A percentile compares a stretch with the other conserved stretches of the same genome.
Evolutionary conservation across 2,113 vertebrate species (phyloP).

Genomic region (Urocitellus parryii): DNA sequence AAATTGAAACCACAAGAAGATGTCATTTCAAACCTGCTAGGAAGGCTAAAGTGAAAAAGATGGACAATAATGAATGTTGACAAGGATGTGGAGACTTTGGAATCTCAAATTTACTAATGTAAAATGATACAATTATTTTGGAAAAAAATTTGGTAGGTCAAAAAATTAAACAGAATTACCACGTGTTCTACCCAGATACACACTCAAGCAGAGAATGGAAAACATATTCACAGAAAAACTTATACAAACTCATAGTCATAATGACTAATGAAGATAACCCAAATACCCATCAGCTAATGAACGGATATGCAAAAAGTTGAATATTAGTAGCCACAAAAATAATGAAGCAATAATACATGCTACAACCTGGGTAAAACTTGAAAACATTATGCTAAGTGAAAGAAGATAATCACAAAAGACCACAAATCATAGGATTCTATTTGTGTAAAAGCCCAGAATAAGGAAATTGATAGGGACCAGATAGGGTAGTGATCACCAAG

Average conservation of each 20-base stretch:
- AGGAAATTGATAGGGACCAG: background rate
- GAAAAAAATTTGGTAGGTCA: background rate
- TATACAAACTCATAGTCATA: background rate
- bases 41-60: background rate
- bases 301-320: background rate
- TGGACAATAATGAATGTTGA: background rate
- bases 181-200: background rate
- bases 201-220: background rate
- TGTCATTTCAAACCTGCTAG: background rate
- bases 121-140: background rate
- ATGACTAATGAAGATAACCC: background rate
- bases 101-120: background rate
- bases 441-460: background rate
- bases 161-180: slow-evolving; percentile 2
- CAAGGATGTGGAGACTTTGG: background rate
- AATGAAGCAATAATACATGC: background rate
- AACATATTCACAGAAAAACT: background rate
- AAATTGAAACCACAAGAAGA: background rate
- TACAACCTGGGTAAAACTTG: background rate
- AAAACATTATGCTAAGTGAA: background rate
- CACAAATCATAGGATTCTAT: background rate
- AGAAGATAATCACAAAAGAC: background rate
- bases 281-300: background rate
- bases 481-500: background rate
- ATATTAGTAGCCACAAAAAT: background rate